A percentile compares a stretch with the other conserved stretches of the same genome.
Conservation (phyloP, 1,140 invertebrate genomes). For the Bombus vancouverensis region DNA sequence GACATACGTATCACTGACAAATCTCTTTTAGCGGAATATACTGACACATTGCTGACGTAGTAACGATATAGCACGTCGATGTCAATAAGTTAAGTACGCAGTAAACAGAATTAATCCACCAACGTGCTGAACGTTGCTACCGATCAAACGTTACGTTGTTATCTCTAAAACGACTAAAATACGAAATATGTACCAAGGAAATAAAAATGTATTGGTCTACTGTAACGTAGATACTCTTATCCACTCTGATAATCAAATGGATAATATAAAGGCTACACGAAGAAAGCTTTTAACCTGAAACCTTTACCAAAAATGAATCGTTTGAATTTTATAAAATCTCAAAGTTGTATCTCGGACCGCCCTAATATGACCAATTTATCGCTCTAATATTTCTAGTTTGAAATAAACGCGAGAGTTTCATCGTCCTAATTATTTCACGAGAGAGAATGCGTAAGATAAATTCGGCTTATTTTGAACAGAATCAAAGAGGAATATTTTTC, state of each 20-base stretch:
- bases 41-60: background rate
- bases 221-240: no score
- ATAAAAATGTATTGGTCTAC: no score
- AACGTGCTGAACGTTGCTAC: background rate
- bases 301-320: background rate
- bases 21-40: background rate
- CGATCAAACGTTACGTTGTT: background rate
- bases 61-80: background rate
- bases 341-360: background rate
- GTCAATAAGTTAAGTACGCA: background rate
- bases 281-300: background rate
- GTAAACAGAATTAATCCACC: background rate
- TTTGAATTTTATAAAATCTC: background rate
- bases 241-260: no score
- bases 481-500: conserved; percentile 5
- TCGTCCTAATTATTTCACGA: no score
- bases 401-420: background rate
- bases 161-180: background rate
- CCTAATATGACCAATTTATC: no score
- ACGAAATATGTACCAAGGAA: background rate
- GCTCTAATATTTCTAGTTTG: no score
- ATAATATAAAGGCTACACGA: background rate
- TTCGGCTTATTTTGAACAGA: background rate
- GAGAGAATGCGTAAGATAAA: background rate
- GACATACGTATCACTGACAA: background rate